phyloP scores from a whole-genome alignment of 2,113 vertebrate species.

The Spermophilus dauricus region DNA sequence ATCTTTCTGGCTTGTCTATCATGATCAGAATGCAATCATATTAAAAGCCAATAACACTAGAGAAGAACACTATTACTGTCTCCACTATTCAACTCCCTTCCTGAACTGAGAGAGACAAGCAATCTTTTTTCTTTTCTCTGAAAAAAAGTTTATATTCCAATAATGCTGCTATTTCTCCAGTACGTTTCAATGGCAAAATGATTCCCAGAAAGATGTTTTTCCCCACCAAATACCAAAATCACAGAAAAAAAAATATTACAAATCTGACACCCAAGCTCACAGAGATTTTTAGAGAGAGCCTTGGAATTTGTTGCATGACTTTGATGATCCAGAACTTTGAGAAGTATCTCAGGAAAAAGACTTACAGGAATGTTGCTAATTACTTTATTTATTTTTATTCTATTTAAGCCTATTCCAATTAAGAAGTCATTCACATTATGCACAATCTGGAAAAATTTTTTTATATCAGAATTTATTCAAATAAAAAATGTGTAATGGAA shows the following conservation, averaged over 20 bases:
- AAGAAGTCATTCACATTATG: neutral
- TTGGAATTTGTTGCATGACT: neutral
- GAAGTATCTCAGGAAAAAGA: neutral
- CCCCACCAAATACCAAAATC: neutral
- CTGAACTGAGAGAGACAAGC: neutral
- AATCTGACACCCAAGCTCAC: neutral
- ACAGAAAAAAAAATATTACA: constrained; percentile 23
- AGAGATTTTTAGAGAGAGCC: neutral
- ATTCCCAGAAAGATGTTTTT: neutral
- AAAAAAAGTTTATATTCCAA: neutral
- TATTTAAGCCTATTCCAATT: neutral
- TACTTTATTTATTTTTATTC: constrained; percentile 35
- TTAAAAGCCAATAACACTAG: neutral
- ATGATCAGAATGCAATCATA: neutral
- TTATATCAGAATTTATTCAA: neutral
- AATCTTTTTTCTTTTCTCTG: neutral
- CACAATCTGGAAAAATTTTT: neutral
- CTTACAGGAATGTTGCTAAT: neutral
- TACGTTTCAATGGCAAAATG: neutral
- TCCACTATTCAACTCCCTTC: neutral
- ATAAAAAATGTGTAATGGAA: neutral
- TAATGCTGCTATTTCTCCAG: neutral
- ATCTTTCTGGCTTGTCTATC: constrained; percentile 26
- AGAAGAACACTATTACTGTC: neutral
- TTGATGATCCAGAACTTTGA: constrained; percentile 3